Percentiles rank a stretch among this genome's conserved stretches.
These are phyloP conservation scores for Plusia festucae DNA, from an alignment of 2,888 invertebrate genomes.

Conservation along the genomic window DNA sequence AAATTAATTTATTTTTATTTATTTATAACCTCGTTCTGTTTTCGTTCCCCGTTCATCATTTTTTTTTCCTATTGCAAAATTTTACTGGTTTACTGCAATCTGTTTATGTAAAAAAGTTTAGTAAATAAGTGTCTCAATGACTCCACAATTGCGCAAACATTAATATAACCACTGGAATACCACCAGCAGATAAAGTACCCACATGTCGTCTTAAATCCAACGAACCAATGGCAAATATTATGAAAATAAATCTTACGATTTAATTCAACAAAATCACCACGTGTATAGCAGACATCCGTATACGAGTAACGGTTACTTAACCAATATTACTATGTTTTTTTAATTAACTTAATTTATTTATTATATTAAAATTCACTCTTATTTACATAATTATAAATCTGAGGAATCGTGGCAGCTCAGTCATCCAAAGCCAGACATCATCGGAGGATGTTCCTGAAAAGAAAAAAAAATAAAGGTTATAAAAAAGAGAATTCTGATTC, in stretches of 20 bases:
- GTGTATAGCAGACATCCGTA: conserved; percentile 44
- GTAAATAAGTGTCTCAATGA: too few relatives aligned
- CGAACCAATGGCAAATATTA: background rate
- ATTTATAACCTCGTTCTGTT: too few relatives aligned
- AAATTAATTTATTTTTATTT: too few relatives aligned
- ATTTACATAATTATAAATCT: conserved; percentile 74
- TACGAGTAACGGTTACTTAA: conserved; percentile 53
- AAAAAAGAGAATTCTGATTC: too few relatives aligned
- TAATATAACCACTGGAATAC: background rate
- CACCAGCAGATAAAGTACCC: background rate
- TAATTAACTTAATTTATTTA: conserved; percentile 48
- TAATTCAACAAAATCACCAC: conserved; percentile 15
- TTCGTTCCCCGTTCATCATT: too few relatives aligned
- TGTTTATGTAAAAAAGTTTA: too few relatives aligned
- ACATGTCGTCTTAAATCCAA: background rate
- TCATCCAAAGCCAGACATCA: conserved; percentile 78
- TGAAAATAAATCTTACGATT: background rate
- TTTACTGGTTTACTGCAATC: too few relatives aligned
- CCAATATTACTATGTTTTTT: conserved; percentile 42
- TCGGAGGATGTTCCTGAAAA: conserved; percentile 82
- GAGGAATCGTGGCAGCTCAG: conserved; percentile 62
- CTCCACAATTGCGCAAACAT: too few relatives aligned
- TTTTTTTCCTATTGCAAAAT: too few relatives aligned
- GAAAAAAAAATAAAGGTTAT: too few relatives aligned
- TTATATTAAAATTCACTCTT: conserved; percentile 62